Evolutionary conservation across 2,888 invertebrate genomes (phyloP).

Genomic region (Scelioninae gen. 1): DNA sequence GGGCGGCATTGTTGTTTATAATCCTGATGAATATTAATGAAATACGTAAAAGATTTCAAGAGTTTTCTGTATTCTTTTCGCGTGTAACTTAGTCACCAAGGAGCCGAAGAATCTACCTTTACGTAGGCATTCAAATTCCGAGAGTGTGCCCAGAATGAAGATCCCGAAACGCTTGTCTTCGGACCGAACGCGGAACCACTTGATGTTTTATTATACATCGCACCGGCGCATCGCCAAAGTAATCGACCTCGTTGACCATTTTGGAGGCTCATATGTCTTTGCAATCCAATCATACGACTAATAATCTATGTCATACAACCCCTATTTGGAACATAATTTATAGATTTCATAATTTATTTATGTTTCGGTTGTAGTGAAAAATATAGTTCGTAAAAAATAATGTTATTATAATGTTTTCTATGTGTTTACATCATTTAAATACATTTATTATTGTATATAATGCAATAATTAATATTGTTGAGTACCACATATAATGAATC

Average conservation of each 20-base stretch:
- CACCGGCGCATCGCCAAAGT: slow-evolving; percentile 61
- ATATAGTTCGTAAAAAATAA: background rate
- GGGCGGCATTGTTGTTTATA: slow-evolving; percentile 80
- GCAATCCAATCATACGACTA: slow-evolving; percentile 35
- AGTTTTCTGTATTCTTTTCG: slow-evolving; percentile 82
- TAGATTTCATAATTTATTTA: slow-evolving; percentile 12
- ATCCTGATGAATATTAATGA: slow-evolving; percentile 84
- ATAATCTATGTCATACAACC: no score
- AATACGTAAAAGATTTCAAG: slow-evolving; percentile 74
- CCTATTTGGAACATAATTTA: slow-evolving; percentile 33
- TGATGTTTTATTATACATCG: slow-evolving; percentile 69
- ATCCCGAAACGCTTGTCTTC: slow-evolving; percentile 71
- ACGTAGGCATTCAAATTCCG: slow-evolving; percentile 82
- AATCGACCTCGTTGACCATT: slow-evolving; percentile 59
- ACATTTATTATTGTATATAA: no score
- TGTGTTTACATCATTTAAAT: no score
- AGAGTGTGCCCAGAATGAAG: slow-evolving; percentile 81
- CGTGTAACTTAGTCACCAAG: slow-evolving; percentile 81
- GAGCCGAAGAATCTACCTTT: slow-evolving; percentile 77
- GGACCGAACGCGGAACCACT: slow-evolving; percentile 64
- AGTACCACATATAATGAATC: no score
- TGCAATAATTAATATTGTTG: no score
- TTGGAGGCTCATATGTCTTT: slow-evolving; percentile 39
- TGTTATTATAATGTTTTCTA: background rate
- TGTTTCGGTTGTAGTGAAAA: background rate